A percentile compares a stretch with the other conserved stretches of the same genome.
These are phyloP conservation scores for Catharus fuscescens DNA, from an alignment of 2,113 vertebrate genomes.

Conservation along the genomic window DNA sequence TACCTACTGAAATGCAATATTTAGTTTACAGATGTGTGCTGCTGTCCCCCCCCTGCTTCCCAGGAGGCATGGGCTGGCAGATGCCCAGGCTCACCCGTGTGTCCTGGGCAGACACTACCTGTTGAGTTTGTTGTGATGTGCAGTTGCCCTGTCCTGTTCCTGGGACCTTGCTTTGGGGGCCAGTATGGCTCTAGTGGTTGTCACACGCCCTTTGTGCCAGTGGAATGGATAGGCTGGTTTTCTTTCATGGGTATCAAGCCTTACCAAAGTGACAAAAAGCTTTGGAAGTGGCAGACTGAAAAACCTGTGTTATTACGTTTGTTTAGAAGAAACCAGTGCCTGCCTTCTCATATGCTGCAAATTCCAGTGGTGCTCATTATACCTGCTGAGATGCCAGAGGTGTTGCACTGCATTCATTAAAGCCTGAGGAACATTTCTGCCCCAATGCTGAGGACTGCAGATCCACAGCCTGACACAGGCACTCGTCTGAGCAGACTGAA, in stretches of 20 bases:
- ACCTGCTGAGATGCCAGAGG: neutral
- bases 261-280: neutral
- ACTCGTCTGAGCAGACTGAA: neutral
- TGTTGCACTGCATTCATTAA: neutral
- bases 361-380: neutral
- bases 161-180: neutral
- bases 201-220: neutral
- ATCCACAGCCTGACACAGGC: neutral
- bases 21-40: neutral
- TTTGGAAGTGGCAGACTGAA: neutral
- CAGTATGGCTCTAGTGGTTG: fast-evolving
- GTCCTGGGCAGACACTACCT: too few species aligned
- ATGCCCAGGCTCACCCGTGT: neutral
- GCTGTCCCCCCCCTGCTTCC: neutral
- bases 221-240: neutral
- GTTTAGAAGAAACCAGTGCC: neutral
- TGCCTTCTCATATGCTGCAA: neutral
- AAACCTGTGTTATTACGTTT: neutral
- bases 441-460: neutral
- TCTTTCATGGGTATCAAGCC: neutral
- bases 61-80: fast-evolving
- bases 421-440: neutral
- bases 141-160: neutral
- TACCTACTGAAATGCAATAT: neutral
- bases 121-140: too few species aligned